Evolutionary conservation across 1,140 invertebrate genomes (phyloP).

Genomic region (Notospermus geniculatus): DNA sequence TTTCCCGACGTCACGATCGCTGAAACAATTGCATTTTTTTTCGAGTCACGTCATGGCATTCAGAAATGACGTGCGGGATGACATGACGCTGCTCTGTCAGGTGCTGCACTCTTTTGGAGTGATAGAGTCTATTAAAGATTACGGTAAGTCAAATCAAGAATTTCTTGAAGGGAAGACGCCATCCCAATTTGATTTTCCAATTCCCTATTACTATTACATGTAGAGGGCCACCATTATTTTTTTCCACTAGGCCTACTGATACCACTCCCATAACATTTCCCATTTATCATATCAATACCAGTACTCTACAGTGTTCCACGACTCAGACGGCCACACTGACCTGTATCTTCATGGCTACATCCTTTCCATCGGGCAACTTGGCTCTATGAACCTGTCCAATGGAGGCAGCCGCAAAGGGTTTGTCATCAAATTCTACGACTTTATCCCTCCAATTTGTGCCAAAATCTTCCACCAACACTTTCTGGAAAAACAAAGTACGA

Average conservation of each 20-base stretch:
- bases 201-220: too few species aligned
- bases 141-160: too few species aligned
- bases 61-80: too few species aligned
- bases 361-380: slow-evolving; percentile 70
- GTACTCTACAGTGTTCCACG: neutral
- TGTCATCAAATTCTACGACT: slow-evolving; percentile 79
- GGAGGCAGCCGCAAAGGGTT: slow-evolving; percentile 98
- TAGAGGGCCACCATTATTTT: neutral
- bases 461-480: slow-evolving; percentile 79
- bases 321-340: slow-evolving; percentile 28
- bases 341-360: slow-evolving; percentile 95
- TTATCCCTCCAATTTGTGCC: slow-evolving; percentile 80
- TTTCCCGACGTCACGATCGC: too few species aligned
- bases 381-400: slow-evolving; percentile 83
- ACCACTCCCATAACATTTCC: neutral
- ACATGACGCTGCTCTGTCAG: too few species aligned
- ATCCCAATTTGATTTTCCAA: too few species aligned
- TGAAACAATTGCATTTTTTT: too few species aligned
- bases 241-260: neutral
- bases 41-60: too few species aligned
- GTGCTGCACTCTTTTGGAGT: too few species aligned
- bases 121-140: neutral
- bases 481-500: slow-evolving; percentile 57
- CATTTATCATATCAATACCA: slow-evolving; percentile 3
- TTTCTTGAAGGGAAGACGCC: too few species aligned